Percentiles rank a stretch among this genome's conserved stretches.
Evolutionary conservation across 2,797 vertebrate genomes (phyloP).

Genomic region (Fundulus diaphanus): DNA sequence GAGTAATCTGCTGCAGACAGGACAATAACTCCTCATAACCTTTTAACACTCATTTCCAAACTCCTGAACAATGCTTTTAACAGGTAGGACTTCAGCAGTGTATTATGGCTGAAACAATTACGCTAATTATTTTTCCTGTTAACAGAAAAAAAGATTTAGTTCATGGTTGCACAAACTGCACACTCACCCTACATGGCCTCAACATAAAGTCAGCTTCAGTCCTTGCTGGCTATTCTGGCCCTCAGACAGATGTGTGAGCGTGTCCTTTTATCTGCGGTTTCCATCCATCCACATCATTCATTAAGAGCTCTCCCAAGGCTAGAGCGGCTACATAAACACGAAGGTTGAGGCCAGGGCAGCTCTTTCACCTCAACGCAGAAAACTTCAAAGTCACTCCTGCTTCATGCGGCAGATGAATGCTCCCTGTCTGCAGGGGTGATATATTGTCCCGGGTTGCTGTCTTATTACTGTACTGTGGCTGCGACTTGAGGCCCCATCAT

Average conservation of each 20-base stretch:
- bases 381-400: slow-evolving; percentile 81
- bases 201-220: slow-evolving; percentile 46
- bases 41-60: neutral
- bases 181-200: slow-evolving; percentile 40
- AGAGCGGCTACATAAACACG: slow-evolving; percentile 79
- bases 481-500: slow-evolving; percentile 63
- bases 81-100: neutral
- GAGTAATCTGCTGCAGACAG: no score
- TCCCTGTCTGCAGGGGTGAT: slow-evolving; percentile 75
- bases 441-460: slow-evolving; percentile 70
- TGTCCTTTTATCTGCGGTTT: slow-evolving; percentile 64
- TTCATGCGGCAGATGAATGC: slow-evolving; percentile 76
- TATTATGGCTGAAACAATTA: neutral
- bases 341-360: slow-evolving; percentile 79
- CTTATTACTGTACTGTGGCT: slow-evolving; percentile 61
- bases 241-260: slow-evolving; percentile 60
- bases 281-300: slow-evolving; percentile 79
- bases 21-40: neutral
- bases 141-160: slow-evolving; percentile 16
- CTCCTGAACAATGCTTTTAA: neutral
- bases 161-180: slow-evolving; percentile 18
- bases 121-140: slow-evolving; percentile 6
- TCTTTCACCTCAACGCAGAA: slow-evolving; percentile 79
- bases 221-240: slow-evolving; percentile 59
- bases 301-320: slow-evolving; percentile 78